Conservation (phyloP, 2,888 invertebrate species). For the Platypus cylindrus region DNA sequence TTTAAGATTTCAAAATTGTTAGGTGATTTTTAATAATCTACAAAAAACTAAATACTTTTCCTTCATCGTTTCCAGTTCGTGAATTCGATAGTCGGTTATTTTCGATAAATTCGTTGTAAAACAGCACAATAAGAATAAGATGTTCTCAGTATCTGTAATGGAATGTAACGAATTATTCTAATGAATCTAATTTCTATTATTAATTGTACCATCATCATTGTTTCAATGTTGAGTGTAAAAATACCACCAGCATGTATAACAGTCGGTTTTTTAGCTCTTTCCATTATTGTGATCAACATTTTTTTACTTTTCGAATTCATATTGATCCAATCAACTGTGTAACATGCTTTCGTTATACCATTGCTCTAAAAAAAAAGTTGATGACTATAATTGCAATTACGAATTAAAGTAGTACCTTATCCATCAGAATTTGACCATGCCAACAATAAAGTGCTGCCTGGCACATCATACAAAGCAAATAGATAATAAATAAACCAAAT, state of each 20-base stretch:
- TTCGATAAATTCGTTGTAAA: constrained; percentile 3
- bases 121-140: constrained; percentile 6
- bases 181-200: no score
- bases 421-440: constrained; percentile 20
- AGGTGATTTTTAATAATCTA: no score
- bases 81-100: no score
- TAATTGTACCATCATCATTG: constrained; percentile 19
- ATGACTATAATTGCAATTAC: not conserved
- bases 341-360: constrained; percentile 17
- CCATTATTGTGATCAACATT: constrained; percentile 19
- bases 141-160: constrained; percentile 3
- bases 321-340: constrained; percentile 18
- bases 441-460: constrained; percentile 20
- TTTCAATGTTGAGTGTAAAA: constrained; percentile 18
- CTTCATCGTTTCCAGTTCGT: no score
- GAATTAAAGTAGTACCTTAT: constrained; percentile 14
- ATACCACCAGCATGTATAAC: constrained; percentile 16
- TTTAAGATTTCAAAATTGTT: no score
- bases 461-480: constrained; percentile 19
- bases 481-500: constrained; percentile 15
- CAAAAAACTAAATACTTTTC: no score
- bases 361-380: constrained; percentile 17
- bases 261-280: constrained; percentile 19
- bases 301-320: constrained; percentile 15
- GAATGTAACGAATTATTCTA: no score